Conservation (phyloP, 2,888 invertebrate genomes). For the Tenthredo amoena region DNA sequence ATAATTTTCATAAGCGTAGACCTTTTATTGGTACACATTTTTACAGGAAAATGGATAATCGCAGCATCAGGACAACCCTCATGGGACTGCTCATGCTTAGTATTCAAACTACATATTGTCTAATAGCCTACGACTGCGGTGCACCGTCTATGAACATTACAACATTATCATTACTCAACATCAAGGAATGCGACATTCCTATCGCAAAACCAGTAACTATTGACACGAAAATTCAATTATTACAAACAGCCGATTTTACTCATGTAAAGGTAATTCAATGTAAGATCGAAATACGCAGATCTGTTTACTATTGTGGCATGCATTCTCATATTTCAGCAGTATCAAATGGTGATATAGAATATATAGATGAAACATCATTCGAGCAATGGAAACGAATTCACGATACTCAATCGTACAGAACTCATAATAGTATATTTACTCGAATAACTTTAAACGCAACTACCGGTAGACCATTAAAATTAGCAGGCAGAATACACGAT, state of each 20-base stretch:
- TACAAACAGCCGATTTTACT: slow-evolving; percentile 46
- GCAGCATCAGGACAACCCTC: too few species aligned
- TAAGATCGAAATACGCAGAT: slow-evolving; percentile 47
- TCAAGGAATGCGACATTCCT: too few species aligned
- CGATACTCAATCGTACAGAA: background rate
- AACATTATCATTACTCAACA: too few species aligned
- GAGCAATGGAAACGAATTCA: background rate
- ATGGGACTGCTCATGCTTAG: too few species aligned
- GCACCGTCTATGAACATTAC: too few species aligned
- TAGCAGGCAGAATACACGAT: slow-evolving; percentile 50
- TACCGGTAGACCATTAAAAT: background rate
- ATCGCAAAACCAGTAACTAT: too few species aligned
- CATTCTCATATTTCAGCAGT: slow-evolving; percentile 54
- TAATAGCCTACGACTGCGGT: too few species aligned
- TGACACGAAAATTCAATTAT: slow-evolving; percentile 28
- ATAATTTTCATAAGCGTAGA: too few species aligned
- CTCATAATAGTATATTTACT: background rate
- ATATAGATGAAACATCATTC: background rate
- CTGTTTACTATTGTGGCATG: slow-evolving; percentile 56
- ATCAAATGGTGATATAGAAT: slow-evolving; percentile 53
- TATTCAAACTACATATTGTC: too few species aligned
- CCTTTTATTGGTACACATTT: too few species aligned
- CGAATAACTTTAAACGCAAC: background rate
- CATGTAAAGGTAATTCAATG: slow-evolving; percentile 51
- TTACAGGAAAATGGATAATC: too few species aligned